Evolutionary conservation across 1,140 invertebrate species (phyloP).

Genomic region (Drosophila sturtevanti): DNA sequence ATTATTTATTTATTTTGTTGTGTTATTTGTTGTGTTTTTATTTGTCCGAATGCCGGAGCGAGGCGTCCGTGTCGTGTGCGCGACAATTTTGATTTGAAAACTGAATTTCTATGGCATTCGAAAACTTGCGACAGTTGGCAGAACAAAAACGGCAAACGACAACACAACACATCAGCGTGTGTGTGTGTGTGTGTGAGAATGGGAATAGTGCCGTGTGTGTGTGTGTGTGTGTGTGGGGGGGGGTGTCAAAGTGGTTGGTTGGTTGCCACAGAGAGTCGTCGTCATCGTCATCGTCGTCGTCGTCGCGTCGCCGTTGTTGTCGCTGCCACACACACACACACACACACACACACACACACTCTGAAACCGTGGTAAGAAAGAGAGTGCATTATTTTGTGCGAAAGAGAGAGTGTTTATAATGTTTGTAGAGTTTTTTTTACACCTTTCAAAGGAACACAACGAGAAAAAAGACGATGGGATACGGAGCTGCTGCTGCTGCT

Average conservation of each 20-base stretch:
- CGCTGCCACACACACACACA: no score
- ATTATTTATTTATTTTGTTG: no score
- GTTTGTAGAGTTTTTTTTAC: conserved; percentile 75
- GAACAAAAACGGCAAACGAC: conserved; percentile 69
- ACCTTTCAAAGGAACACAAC: conserved; percentile 48
- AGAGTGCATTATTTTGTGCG: conserved; percentile 18
- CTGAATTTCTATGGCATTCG: conserved; percentile 66
- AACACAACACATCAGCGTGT: conserved; percentile 42
- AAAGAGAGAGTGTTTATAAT: conserved; percentile 31
- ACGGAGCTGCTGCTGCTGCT: background rate
- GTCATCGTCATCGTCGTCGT: background rate
- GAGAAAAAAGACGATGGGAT: background rate
- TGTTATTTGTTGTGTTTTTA: no score
- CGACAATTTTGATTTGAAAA: conserved; percentile 79
- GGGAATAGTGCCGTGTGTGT: conserved; percentile 28
- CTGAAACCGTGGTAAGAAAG: conserved; percentile 28
- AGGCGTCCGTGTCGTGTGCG: conserved; percentile 78
- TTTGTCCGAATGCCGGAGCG: conserved; percentile 49
- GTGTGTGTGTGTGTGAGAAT: conserved; percentile 30
- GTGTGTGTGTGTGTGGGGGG: conserved; percentile 32
- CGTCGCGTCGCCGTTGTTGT: conserved; percentile 13
- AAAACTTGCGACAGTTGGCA: conserved; percentile 73
- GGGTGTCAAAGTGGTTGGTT: conserved; percentile 60
- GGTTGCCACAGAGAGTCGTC: conserved; percentile 21
- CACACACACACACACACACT: conserved; percentile 14